Evolutionary conservation across 2,888 invertebrate species (phyloP).

Genomic region (Carpatolechia fugitivella): DNA sequence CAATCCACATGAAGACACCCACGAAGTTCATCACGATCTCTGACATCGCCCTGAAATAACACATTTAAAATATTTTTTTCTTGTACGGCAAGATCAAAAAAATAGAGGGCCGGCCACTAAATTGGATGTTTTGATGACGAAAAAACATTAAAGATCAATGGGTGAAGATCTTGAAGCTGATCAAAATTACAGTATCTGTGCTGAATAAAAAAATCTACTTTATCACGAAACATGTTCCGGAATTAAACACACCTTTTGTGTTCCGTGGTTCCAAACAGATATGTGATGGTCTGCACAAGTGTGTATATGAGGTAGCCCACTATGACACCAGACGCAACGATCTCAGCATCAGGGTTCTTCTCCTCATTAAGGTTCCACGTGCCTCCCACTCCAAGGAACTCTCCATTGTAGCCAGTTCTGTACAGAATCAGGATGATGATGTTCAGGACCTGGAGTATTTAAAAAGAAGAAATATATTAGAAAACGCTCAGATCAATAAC

Average conservation of each 20-base stretch:
- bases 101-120: too few species aligned
- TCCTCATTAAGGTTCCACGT: slow-evolving; percentile 95
- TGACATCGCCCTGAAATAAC: slow-evolving; percentile 81
- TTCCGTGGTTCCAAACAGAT: slow-evolving; percentile 86
- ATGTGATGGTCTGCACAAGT: slow-evolving; percentile 85
- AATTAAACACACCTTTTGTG: slow-evolving; percentile 84
- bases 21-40: slow-evolving; percentile 94
- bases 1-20: slow-evolving; percentile 90
- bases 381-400: slow-evolving; percentile 92
- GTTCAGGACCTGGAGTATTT: slow-evolving; percentile 85
- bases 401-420: slow-evolving; percentile 89
- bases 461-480: background rate
- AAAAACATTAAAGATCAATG: too few species aligned
- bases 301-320: slow-evolving; percentile 94
- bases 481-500: background rate
- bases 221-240: too few species aligned
- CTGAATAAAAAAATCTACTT: too few species aligned
- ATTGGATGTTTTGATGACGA: too few species aligned
- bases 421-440: slow-evolving; percentile 89
- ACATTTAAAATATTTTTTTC: too few species aligned
- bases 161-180: too few species aligned
- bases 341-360: slow-evolving; percentile 92
- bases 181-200: too few species aligned
- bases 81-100: too few species aligned
- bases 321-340: slow-evolving; percentile 91